phyloP scores from a whole-genome alignment of 2,113 vertebrate genomes.

The Takifugu flavidus region DNA sequence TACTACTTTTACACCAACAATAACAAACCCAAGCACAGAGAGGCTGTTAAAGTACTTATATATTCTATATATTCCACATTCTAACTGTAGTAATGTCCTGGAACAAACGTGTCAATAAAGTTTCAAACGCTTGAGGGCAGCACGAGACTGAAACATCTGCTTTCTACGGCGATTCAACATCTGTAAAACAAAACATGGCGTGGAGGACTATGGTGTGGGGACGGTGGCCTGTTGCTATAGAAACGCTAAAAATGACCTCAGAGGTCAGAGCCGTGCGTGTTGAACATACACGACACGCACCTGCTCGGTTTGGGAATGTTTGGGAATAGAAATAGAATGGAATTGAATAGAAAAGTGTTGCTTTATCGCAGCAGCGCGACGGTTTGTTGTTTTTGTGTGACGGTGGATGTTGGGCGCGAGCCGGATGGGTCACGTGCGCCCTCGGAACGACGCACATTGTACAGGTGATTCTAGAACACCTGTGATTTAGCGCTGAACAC shows the following conservation, averaged over 20 bases:
- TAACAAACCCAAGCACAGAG: too few species aligned
- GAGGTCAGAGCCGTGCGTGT: neutral
- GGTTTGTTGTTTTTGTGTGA: neutral
- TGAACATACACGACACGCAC: too few species aligned
- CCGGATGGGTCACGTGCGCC: too few species aligned
- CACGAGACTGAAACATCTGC: slow-evolving; percentile 27
- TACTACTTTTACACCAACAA: too few species aligned
- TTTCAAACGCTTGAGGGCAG: slow-evolving; percentile 63
- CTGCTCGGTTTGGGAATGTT: too few species aligned
- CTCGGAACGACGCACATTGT: too few species aligned
- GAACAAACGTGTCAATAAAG: neutral
- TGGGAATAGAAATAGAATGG: too few species aligned
- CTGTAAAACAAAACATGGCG: slow-evolving; percentile 7
- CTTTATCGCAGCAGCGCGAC: slow-evolving; percentile 60
- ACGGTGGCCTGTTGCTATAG: neutral
- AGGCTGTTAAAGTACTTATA: too few species aligned
- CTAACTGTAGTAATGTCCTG: too few species aligned
- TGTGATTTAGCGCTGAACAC: neutral
- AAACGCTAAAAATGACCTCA: slow-evolving; percentile 2
- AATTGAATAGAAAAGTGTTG: too few species aligned
- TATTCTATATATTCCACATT: too few species aligned
- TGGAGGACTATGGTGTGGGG: slow-evolving; percentile 9
- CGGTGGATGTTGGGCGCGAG: neutral
- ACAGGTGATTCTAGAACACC: neutral
- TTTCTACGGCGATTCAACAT: slow-evolving; percentile 5